Conservation (phyloP, 2,113 vertebrate species). For the Tragelaphus imberbis region DNA sequence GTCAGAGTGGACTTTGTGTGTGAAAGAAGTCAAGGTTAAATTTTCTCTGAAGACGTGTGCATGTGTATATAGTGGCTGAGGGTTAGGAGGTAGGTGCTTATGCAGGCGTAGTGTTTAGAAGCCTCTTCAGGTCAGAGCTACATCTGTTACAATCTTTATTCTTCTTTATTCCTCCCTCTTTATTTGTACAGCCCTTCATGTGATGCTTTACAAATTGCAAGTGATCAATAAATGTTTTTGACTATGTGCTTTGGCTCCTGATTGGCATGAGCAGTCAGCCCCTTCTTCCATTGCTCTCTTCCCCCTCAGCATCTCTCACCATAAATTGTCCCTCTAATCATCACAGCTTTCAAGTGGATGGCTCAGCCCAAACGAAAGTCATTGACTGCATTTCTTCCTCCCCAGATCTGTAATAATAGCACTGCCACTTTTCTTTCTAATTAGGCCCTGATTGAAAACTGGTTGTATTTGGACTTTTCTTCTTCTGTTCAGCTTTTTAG, state of each 20-base stretch:
- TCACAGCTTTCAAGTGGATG: slow-evolving; percentile 72
- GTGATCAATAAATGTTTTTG: not conserved
- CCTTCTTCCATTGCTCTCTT: not conserved
- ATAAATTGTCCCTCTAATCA: slow-evolving; percentile 62
- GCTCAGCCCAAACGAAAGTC: slow-evolving; percentile 44
- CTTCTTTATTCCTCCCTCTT: not conserved
- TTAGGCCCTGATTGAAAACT: slow-evolving; percentile 86
- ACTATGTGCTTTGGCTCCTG: not conserved
- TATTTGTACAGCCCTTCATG: not conserved
- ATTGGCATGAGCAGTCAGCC: not conserved
- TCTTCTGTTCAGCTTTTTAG: slow-evolving; percentile 78
- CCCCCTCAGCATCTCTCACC: not conserved
- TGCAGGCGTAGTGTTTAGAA: not conserved
- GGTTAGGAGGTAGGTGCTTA: not conserved
- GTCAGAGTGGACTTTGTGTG: not conserved
- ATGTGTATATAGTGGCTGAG: not conserved
- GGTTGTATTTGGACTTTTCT: slow-evolving; percentile 79
- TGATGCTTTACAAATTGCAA: not conserved
- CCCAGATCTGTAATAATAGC: slow-evolving; percentile 77
- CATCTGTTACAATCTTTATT: not conserved
- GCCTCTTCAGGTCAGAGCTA: not conserved
- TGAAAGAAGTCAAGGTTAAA: not conserved
- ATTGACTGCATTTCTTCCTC: slow-evolving; percentile 47
- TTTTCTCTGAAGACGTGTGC: not conserved
- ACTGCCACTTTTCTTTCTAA: slow-evolving; percentile 83